Evolutionary conservation across 2,113 vertebrate species (phyloP), one percentile per base, ranked within the genome.

Genomic region (Carassius auratus): DNA sequence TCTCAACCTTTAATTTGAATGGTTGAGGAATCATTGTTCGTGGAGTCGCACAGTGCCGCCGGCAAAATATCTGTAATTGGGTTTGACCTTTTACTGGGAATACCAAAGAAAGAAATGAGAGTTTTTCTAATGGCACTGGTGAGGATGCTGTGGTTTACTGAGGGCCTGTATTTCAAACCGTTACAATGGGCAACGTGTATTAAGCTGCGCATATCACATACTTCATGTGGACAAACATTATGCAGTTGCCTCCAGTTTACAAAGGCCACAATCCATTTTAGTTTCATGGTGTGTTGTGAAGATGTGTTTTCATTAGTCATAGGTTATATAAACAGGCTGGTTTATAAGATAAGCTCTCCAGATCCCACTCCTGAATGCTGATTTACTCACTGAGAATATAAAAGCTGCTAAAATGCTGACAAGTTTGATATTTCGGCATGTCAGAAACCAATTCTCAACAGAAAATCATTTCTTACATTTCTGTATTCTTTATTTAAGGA

Each of bases 1-100:
- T 90, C 90, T 88, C 87, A 93, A 85, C 90, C 91, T 92, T 92
- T 94, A 91, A 92, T 93, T 92, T 92, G 86, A 91, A 89, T 88
- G 74, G 84, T 90, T 88, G 87, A 92, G 92, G 88, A 89, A 88
- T 89, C 92, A 91, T 92, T 91, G 91, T 91, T 93, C 91, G 89
- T 91, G 90, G 92, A 94, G 92, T 94, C 93, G 94, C 92, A 92
- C 90, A 88, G 89, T 87, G 91, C 94, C 94, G 7, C 83, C 92
- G 93, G 94, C 93, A 93, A 92, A 91, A 91, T 92, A 93, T 93
- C 91, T 92, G 92, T 95, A 95, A 95, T 94, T 94, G 94, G 92
- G 92, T 95, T 95, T 94, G 93, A 95, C 95, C 95, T 87, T 96
- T 95, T 94, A 57, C 83, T 92, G 93, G 92, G 93, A 94, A 95